These are phyloP conservation scores for Sylvilagus bachmani DNA, from an alignment of 2,113 vertebrate genomes.

Conservation along the genomic window DNA sequence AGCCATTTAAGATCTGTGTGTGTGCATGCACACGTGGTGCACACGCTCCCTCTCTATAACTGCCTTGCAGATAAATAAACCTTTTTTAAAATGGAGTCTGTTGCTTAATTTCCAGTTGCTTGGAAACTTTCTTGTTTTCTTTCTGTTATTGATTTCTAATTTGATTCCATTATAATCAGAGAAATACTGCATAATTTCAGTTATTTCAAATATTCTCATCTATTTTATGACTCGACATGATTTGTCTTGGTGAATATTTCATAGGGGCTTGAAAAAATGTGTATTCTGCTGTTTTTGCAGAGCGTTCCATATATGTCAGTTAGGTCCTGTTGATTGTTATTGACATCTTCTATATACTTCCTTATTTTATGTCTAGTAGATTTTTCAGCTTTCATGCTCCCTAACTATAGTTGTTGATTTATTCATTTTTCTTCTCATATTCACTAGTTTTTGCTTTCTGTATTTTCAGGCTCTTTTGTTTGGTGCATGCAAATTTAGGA, in stretches of 20 bases:
- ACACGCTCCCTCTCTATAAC: no score
- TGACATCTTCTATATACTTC: background rate
- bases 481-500: background rate
- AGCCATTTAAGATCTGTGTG: no score
- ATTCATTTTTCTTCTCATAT: background rate
- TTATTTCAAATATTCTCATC: background rate
- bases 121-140: background rate
- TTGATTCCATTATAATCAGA: background rate
- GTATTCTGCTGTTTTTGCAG: background rate
- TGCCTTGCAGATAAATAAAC: no score
- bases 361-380: constrained; percentile 2
- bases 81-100: background rate
- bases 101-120: constrained; percentile 45
- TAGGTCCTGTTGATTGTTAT: background rate
- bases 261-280: background rate
- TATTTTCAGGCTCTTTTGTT: background rate
- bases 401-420: background rate
- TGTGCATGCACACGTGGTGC: no score
- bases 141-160: background rate
- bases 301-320: background rate
- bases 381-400: background rate
- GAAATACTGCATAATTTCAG: constrained; percentile 18
- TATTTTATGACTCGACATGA: background rate
- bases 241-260: background rate
- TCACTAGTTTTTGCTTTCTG: background rate